These are phyloP conservation scores for Gouania willdenowi DNA, from an alignment of 2,797 vertebrate genomes.

Conservation along the genomic window DNA sequence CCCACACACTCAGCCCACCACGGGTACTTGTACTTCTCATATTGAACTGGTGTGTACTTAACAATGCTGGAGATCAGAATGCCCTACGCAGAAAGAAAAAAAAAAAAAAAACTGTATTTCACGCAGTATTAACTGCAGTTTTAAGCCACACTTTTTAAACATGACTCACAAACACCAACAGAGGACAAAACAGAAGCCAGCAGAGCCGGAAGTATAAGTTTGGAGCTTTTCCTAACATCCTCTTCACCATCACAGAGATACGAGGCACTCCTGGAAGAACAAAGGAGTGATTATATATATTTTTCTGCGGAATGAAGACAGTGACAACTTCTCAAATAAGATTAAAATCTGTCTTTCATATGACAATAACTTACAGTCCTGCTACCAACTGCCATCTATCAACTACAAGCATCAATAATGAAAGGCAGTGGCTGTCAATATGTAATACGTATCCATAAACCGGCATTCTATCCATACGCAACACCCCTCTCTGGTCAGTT, in stretches of 20 bases:
- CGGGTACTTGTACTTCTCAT: constrained; percentile 71
- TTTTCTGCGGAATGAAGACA: too few relatives aligned
- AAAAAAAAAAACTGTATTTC: not conserved
- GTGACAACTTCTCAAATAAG: too few relatives aligned
- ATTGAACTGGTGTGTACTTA: constrained; percentile 68
- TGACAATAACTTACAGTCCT: too few relatives aligned
- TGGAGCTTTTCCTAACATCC: constrained; percentile 64
- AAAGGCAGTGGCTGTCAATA: too few relatives aligned
- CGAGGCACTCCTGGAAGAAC: constrained; percentile 50
- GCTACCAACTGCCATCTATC: too few relatives aligned
- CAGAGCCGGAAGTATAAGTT: constrained; percentile 71
- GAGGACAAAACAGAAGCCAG: constrained; percentile 65
- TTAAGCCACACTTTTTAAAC: constrained; percentile 1
- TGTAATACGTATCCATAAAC: too few relatives aligned
- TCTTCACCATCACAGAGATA: constrained; percentile 64
- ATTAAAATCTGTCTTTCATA: too few relatives aligned
- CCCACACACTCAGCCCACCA: constrained; percentile 71
- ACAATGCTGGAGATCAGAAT: constrained; percentile 69
- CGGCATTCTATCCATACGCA: too few relatives aligned
- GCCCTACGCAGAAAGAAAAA: constrained; percentile 32
- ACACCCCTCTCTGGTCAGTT: too few relatives aligned
- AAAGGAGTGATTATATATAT: not conserved
- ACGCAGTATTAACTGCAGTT: not conserved
- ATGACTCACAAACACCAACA: constrained; percentile 69
- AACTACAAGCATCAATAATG: too few relatives aligned